Evolutionary conservation across 2,113 vertebrate genomes (phyloP), one percentile per base, ranked within the genome.

Genomic region (Ctenomys sociabilis): DNA sequence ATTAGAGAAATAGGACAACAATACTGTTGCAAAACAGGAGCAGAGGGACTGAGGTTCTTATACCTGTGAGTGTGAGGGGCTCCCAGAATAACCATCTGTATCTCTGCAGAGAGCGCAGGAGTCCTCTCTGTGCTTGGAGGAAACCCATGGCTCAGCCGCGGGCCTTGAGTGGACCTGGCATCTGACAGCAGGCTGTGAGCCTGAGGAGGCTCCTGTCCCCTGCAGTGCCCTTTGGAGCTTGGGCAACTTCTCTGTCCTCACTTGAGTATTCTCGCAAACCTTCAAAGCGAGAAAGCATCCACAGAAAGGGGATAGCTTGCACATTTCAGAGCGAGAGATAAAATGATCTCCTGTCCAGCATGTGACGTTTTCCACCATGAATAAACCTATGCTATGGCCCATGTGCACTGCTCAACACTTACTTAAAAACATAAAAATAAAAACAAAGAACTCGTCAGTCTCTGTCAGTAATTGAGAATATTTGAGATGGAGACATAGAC

Each of bases 271-370:
- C 45, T 68, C 85, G 96, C 52, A 59, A 90, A 83, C 26, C 68
- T 90, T 45, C 54, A 68, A 73, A 30, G 85, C 63, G 43, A 95
- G 14, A 93, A 85, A 88, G 7, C 40, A 17, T 64, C 32, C 21
- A 54, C 57, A 73, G 45, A 95, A 87, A 88, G 66, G 80, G 2
- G 7, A 40, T 37, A 92, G 32, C 40, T 16, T 92, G 45, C 21
- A 93, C 70, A 87, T 89, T 85, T 52, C 85, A 86, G 85, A 96
- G 70, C 57, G 43, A 26, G 35, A 57, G 94, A 64, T 77, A 83
- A 88, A 81, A 81, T 2, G 0, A 54, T 80, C 16, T 70, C 43
- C n/a, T 63, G 32, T 11, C 40, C 40, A 45, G 54, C 80, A 26
- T 52, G 11, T 37, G 68, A 37, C 5, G 7, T 68, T 89, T 73